Base-by-base conservation (phyloP, 2,113 vertebrate genomes). In the Epinephelus fuscoguttatus region DNA sequence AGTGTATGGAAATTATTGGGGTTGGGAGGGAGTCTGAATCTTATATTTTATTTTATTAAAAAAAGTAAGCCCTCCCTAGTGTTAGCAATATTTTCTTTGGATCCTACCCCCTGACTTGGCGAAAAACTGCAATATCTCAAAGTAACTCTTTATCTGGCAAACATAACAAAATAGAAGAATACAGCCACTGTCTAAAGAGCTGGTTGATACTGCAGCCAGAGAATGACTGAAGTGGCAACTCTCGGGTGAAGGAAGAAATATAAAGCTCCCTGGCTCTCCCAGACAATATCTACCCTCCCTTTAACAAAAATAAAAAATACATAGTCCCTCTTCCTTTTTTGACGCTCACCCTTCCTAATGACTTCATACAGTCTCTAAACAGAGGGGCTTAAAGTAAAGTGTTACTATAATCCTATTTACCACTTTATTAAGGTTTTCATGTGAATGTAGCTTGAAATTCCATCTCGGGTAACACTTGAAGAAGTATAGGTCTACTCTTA, bases 321-420 rank as follows among this genome's bases (percentile, higher is more conserved):
- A 37, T 37, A 37, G 33, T 37, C 23, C n/a, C 15, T 14, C 9
- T 45, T 40, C 2, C 0, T 52, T 27, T 27, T 49, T 66, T 14
- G 33, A 37, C 1, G 18, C 27, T 14, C 21, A 9, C 6, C 50
- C n/a, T 0, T 9, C 12, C 42, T 33, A 70, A 64, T 57, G 45
- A n/a, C 49, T 50, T 52, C 49, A 69, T 55, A 47, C 37, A 56
- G 27, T 67, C 49, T 25, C 47, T 71, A 13, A 71, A 77, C 37
- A 17, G 14, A 63, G 9, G 3, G 6, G 3, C 6, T 60, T 47
- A 9, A 60, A 77, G 17, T 9, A 5, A 67, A 66, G 11, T 52
- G 21, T 68, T 49, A 21, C 12, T 37, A 30, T 63, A 59, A 76
- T 56, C 50, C 73, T 10, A 19, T 75, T 30, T 66, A 64, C 60